Conservation (phyloP, 2,888 invertebrate species). For the Rhopalosiphum nymphaeae region DNA sequence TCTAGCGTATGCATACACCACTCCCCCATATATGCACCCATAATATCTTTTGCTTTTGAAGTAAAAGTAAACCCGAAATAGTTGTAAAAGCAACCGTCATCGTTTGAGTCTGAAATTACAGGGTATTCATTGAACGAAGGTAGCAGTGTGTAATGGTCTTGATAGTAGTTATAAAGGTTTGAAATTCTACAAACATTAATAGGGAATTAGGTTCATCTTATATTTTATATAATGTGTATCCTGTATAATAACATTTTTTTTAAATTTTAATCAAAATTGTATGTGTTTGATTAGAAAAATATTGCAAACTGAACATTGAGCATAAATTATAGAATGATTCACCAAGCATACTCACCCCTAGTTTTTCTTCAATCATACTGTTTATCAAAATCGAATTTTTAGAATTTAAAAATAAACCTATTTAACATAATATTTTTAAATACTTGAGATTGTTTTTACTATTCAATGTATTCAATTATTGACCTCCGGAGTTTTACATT, state of each 20-base stretch:
- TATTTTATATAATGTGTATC: neutral
- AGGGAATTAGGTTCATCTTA: neutral
- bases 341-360: too few species aligned
- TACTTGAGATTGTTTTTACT: too few species aligned
- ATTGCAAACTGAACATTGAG: neutral
- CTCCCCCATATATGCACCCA: neutral
- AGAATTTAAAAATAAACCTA: too few species aligned
- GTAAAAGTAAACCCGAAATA: neutral
- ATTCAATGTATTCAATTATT: too few species aligned
- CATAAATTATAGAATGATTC: neutral
- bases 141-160: too few species aligned
- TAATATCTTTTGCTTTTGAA: constrained; percentile 22
- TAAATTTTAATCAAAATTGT: neutral
- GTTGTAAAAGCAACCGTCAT: constrained; percentile 8
- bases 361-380: too few species aligned
- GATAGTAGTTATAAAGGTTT: neutral
- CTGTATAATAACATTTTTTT: neutral
- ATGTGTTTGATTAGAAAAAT: neutral
- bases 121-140: neutral
- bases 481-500: too few species aligned
- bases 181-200: neutral
- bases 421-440: too few species aligned
- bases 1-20: neutral
- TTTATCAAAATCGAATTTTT: too few species aligned
- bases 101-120: constrained; percentile 1